phyloP scores from a whole-genome alignment of 2,888 invertebrate genomes.

The Diplolepis rosae region DNA sequence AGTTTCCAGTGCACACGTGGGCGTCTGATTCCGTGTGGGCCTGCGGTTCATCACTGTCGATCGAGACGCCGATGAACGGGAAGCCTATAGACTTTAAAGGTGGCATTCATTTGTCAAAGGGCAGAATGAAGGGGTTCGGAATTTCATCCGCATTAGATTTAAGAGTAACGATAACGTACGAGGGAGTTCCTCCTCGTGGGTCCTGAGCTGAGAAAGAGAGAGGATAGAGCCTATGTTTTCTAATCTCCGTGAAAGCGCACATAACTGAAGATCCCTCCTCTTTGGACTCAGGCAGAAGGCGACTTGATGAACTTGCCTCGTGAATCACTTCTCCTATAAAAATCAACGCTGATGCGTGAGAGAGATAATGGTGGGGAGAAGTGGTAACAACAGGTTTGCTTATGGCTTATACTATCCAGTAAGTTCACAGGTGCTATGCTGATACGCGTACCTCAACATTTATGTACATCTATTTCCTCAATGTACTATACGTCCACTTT shows the following conservation, averaged over 20 bases:
- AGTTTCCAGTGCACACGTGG: slow-evolving; percentile 34
- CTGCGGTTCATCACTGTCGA: slow-evolving; percentile 58
- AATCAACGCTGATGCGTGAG: slow-evolving; percentile 61
- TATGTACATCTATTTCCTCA: not conserved
- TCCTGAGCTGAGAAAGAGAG: not conserved
- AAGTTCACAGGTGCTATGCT: not conserved
- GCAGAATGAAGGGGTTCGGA: slow-evolving; percentile 50
- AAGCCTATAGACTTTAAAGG: slow-evolving; percentile 56
- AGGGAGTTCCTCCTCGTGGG: not conserved
- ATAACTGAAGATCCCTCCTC: slow-evolving; percentile 44
- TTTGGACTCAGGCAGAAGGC: slow-evolving; percentile 37
- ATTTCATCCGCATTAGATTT: slow-evolving; percentile 63
- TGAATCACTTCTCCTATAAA: slow-evolving; percentile 61
- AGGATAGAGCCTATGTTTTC: slow-evolving; percentile 37
- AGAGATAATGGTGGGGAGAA: slow-evolving; percentile 62
- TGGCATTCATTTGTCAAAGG: slow-evolving; percentile 59
- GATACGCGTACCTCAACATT: not conserved
- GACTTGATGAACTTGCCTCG: slow-evolving; percentile 64
- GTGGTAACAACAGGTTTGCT: slow-evolving; percentile 65
- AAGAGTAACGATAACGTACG: slow-evolving; percentile 55
- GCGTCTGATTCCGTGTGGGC: slow-evolving; percentile 50
- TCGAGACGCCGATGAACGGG: slow-evolving; percentile 53
- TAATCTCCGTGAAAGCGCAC: slow-evolving; percentile 55
- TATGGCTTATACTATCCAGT: slow-evolving; percentile 52
- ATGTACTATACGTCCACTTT: slow-evolving; percentile 11